Evolutionary conservation across 2,113 vertebrate species (phyloP).

Genomic region (Pelecanus crispus): DNA sequence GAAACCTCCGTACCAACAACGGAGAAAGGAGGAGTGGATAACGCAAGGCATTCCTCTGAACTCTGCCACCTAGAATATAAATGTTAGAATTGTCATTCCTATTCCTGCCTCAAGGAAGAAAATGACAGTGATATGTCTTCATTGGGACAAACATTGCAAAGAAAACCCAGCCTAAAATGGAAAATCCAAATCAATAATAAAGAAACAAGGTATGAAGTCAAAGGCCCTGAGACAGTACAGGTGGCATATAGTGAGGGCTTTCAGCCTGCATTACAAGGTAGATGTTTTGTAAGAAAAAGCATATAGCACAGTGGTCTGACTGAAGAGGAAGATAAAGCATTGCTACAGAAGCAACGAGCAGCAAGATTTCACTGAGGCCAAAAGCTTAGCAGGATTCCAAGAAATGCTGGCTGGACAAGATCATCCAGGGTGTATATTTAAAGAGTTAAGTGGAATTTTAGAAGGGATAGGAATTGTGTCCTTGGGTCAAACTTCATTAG

Average conservation of each 20-base stretch:
- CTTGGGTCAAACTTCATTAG: neutral
- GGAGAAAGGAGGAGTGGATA: neutral
- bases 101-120: neutral
- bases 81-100: neutral
- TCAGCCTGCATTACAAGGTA: neutral
- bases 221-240: neutral
- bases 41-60: slow-evolving; percentile 41
- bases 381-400: neutral
- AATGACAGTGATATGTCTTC: neutral
- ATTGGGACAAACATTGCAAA: neutral
- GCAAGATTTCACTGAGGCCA: neutral
- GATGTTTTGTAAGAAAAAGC: neutral
- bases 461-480: neutral
- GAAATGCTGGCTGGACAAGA: neutral
- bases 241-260: neutral
- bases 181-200: neutral
- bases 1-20: neutral
- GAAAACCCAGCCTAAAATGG: neutral
- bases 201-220: neutral
- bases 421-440: neutral
- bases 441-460: neutral
- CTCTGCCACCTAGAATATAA: slow-evolving; percentile 22
- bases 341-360: neutral
- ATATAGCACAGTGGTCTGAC: neutral
- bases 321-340: neutral